Percentiles rank a stretch among this genome's conserved stretches.
Evolutionary conservation across 2,888 invertebrate species (phyloP).

Genomic region (Noctua fimbriata): DNA sequence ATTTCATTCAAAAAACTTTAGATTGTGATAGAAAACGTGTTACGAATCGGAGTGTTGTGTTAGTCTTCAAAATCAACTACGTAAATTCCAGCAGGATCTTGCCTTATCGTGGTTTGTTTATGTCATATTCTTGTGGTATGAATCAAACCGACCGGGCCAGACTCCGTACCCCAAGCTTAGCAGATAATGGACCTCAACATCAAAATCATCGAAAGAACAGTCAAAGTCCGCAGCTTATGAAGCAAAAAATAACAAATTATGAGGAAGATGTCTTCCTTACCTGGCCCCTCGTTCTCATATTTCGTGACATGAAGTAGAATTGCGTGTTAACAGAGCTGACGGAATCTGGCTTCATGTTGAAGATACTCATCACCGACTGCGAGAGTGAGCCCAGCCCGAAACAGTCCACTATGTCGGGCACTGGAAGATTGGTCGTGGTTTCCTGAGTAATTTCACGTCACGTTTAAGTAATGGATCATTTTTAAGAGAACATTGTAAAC

Average conservation of each 20-base stretch:
- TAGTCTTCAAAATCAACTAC: background rate
- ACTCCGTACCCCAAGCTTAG: background rate
- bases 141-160: background rate
- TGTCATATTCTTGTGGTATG: background rate
- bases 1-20: background rate
- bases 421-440: conserved; percentile 53
- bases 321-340: conserved; percentile 85
- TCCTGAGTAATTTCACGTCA: conserved; percentile 26
- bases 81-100: background rate
- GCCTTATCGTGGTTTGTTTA: background rate
- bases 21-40: background rate
- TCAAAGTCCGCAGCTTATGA: background rate
- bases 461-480: background rate
- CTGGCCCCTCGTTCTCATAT: conserved; percentile 80
- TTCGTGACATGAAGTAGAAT: conserved; percentile 87
- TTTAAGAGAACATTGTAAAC: background rate
- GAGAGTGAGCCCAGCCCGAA: conserved; percentile 88
- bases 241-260: background rate
- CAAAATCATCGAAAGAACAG: background rate
- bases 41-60: background rate
- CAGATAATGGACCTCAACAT: background rate
- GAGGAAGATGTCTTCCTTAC: conserved; percentile 69
- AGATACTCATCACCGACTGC: conserved; percentile 78
- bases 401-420: conserved; percentile 83
- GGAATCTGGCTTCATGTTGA: conserved; percentile 85